Evolutionary conservation across 1,140 invertebrate genomes (phyloP).

Genomic region (Leptinotarsa defecta): DNA sequence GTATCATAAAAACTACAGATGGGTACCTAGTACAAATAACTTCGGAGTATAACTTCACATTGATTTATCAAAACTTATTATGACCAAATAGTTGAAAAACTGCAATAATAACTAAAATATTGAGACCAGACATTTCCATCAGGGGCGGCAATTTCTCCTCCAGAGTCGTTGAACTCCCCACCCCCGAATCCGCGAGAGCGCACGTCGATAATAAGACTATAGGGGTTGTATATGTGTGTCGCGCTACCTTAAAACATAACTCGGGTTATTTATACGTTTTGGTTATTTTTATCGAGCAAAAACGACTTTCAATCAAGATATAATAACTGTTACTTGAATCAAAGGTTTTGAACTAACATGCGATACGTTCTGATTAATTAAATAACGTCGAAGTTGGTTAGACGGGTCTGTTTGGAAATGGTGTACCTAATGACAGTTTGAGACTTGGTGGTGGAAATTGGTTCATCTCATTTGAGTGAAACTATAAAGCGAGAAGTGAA

Average conservation of each 20-base stretch:
- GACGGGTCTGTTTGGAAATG: not conserved
- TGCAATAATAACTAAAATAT: constrained; percentile 17
- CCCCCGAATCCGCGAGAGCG: constrained; percentile 32
- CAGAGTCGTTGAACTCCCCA: constrained; percentile 40
- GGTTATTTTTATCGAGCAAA: constrained; percentile 24
- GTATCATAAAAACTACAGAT: too few relatives aligned
- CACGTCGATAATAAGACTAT: constrained; percentile 40
- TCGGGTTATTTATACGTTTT: constrained; percentile 37
- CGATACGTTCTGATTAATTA: not conserved
- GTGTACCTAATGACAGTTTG: constrained; percentile 2
- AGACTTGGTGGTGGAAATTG: not conserved
- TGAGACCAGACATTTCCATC: constrained; percentile 15
- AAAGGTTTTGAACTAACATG: not conserved
- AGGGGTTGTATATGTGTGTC: constrained; percentile 39
- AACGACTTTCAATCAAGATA: constrained; percentile 7
- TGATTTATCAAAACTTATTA: constrained; percentile 17
- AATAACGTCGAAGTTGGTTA: not conserved
- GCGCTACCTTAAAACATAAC: constrained; percentile 35
- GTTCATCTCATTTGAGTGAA: not conserved
- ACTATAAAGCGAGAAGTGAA: not conserved
- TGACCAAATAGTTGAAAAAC: constrained; percentile 20
- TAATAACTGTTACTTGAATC: not conserved
- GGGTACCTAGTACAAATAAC: too few relatives aligned
- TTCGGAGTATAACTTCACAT: too few relatives aligned
- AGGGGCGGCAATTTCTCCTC: constrained; percentile 31